Base-by-base conservation (phyloP, 2,888 invertebrate species). In the Dione juno region DNA sequence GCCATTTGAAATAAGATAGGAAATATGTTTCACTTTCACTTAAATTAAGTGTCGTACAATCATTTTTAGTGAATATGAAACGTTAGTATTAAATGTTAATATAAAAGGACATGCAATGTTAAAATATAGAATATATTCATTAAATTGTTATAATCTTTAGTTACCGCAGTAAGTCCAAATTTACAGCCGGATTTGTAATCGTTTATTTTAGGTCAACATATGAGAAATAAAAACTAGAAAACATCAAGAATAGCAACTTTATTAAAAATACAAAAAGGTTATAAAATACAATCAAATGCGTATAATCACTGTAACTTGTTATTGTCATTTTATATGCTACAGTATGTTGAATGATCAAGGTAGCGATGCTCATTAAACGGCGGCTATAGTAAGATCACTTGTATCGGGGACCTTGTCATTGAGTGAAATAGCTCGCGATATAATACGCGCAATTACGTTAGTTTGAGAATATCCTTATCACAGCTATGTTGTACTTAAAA, bases 221-320 rank as follows among this genome's bases (percentile, higher is more conserved):
- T 59, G 43, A 66, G 50, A 72, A 77, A 77, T 75, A 59, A 81
- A 89, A 91, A 90, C 88, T 83, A 86, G 73, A 79, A 77, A 74
- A 75, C 82, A 87, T 88, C 85, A 89, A 90, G 91, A 91, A 92
- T 93, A 92, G 92, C 89, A 93, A 92, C 91, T 93, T 93, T 93
- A 93, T 93, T 92, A 77, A 91, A 92, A 92, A 90, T 90, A 92
- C 90, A 92, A 92, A 92, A 90, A 87, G 88, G 88, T 92, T 90
- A 90, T 92, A 92, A 90, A 93, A 92, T 93, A 92, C 92, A 92
- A 92, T 93, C 89, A 92, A 92, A 92, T 93, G 92, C 91, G 87
- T 87, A 86, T 83, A 85, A 90, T 91, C 92, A 92, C 92, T 91
- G 91, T 87, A 88, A 88, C 86, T 86, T 86, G 81, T 84, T 87